Base-by-base conservation (phyloP, 92 coral and sea anemone genomes). In the Diadumene lineata region DNA sequence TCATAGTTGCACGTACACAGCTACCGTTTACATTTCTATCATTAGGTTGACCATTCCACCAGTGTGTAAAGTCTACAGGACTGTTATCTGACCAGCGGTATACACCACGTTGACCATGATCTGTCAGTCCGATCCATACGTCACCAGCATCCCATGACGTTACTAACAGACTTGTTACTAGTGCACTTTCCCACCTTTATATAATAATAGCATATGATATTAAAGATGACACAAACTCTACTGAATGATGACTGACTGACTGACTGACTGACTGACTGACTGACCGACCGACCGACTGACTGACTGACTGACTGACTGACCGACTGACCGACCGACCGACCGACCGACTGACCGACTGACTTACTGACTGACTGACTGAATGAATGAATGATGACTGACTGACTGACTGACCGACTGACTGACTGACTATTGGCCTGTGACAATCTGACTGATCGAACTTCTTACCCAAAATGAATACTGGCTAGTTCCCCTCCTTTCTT, bases 21-120 rank as follows among this genome's bases (percentile, higher is more conserved):
- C 96, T 96, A 22, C 93, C 92, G 17, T 64, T 66, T 22, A 56
- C 43, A 29, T 34, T 28, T 61, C 92, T 78, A 72, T 92, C 96
- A 27, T 89, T 91, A 32, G 99, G 99, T 80, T 96, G 93, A 7
- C 88, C 93, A 75, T 78, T 84, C 68, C 78, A 87, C 99, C 99
- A 96, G 69, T 89, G 87, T 51, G 89, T 82, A 57, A 79, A 91
- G 33, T 82, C 84, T 0, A 91, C 74, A 17, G 86, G 34, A 23
- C 84, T 65, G 58, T 73, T 78, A 60, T 91, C 97, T 11, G 81
- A 29, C 97, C 97, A 91, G 43, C 73, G 69, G 83, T 91, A 91
- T 50, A 73, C 76, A 16, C 77, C 77, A 34, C 82, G 89, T 63
- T 69, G 69, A 11, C 63, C 69, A 0, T 61, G 34, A 68, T 91